phyloP scores from a whole-genome alignment of 2,888 invertebrate species.

The Callosobruchus maculatus region DNA sequence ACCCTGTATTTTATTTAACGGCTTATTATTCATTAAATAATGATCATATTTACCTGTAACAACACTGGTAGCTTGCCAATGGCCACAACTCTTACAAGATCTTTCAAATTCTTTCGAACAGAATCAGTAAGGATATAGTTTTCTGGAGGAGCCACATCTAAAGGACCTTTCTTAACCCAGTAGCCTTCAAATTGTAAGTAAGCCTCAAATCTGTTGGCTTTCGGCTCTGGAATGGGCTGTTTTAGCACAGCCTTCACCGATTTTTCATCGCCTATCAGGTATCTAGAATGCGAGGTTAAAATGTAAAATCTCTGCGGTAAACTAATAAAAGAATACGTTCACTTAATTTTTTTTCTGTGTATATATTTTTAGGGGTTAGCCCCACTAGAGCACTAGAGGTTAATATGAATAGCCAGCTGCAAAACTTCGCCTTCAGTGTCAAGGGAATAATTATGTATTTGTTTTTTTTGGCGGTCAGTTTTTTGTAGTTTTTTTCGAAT shows the following conservation, averaged over 20 bases:
- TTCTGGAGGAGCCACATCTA: constrained; percentile 61
- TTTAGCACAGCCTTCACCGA: constrained; percentile 61
- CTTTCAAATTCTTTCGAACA: constrained; percentile 83
- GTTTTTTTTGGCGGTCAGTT: too few species aligned
- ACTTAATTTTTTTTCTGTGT: too few species aligned
- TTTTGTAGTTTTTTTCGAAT: too few species aligned
- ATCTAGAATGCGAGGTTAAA: constrained; percentile 52
- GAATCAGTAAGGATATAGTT: constrained; percentile 89
- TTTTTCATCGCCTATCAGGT: constrained; percentile 57
- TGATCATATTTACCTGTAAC: constrained; percentile 61
- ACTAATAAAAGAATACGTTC: too few species aligned
- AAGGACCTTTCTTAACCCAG: constrained; percentile 75
- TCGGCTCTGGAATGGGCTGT: constrained; percentile 69
- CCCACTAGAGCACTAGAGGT: too few species aligned
- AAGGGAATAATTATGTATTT: too few species aligned
- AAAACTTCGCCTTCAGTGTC: too few species aligned
- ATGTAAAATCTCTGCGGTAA: too few species aligned
- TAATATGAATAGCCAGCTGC: too few species aligned
- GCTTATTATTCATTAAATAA: too few species aligned
- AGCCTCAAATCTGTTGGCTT: constrained; percentile 47
- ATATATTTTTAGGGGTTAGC: too few species aligned
- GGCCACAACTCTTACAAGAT: constrained; percentile 87
- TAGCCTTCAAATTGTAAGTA: constrained; percentile 78
- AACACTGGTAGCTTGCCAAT: constrained; percentile 86
- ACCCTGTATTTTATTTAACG: too few species aligned